Percentiles rank a stretch among this genome's conserved stretches.
phyloP scores from a whole-genome alignment of 2,113 vertebrate genomes.

The Embiotoca jacksoni region DNA sequence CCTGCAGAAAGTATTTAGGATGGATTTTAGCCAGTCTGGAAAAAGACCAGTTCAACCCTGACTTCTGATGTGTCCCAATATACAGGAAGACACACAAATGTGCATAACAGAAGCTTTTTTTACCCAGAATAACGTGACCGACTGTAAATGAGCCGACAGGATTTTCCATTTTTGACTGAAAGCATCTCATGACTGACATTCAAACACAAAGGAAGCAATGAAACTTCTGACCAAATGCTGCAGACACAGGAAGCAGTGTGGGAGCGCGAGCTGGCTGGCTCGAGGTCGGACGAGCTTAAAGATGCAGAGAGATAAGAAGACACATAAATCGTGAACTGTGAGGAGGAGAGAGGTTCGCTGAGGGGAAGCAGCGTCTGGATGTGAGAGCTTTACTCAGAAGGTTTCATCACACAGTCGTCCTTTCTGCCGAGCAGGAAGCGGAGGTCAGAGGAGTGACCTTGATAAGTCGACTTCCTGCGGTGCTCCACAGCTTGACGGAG shows the following conservation, averaged over 20 bases:
- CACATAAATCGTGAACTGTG: slow-evolving; percentile 44
- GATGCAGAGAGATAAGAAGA: slow-evolving; percentile 62
- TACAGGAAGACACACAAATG: background rate
- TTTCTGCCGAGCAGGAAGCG: slow-evolving; percentile 78
- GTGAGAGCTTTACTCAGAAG: slow-evolving; percentile 40
- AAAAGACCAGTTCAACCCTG: background rate
- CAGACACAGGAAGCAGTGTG: slow-evolving; percentile 69
- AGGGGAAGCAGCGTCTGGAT: slow-evolving; percentile 13
- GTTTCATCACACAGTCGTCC: slow-evolving; percentile 58
- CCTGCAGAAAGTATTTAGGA: background rate
- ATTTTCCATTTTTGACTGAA: background rate
- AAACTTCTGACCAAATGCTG: slow-evolving; percentile 19
- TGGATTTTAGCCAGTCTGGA: slow-evolving; percentile 1
- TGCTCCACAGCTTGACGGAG: slow-evolving; percentile 63
- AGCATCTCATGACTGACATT: slow-evolving; percentile 33
- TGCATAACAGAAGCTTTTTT: slow-evolving; percentile 24
- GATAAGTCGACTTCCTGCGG: slow-evolving; percentile 75
- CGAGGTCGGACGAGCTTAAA: slow-evolving; percentile 50
- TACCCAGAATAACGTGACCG: slow-evolving; percentile 3
- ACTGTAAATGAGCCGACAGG: background rate
- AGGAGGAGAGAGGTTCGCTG: slow-evolving; percentile 13
- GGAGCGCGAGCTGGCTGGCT: slow-evolving; percentile 47
- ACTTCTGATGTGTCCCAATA: too few species aligned
- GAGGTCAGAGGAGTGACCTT: slow-evolving; percentile 78
- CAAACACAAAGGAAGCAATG: slow-evolving; percentile 6